Evolutionary conservation across 2,113 vertebrate genomes (phyloP), one percentile per base, ranked within the genome.

Genomic region (Tonatia bakeri): DNA sequence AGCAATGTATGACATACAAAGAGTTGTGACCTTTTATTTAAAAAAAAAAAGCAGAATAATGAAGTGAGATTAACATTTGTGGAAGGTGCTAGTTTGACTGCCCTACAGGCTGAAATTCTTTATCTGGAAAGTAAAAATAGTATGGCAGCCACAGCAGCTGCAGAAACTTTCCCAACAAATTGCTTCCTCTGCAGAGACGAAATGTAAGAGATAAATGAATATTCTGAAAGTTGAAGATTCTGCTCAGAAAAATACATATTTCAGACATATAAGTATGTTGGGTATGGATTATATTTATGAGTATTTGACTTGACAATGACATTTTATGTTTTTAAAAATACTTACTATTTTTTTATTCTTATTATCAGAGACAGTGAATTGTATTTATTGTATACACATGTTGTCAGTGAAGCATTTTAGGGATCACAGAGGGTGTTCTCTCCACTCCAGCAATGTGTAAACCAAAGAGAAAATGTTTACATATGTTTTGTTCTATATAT

Each of bases 21-120:
- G 83, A 91, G 65, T 81, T 80, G 91, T 88, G 91, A 97, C 94
- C 95, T 97, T 97, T 94, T 86, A 79, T 59, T 61, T 28, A 28
- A 26, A 61, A 61, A 64, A 92, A 93, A 95, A 95, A 88, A n/a
- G n/a, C n/a, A n/a, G 72, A 56, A 93, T 97, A 97, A 96, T 91
- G 88, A 97, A 91, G 52, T 90, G 80, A 95, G 87, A 97, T 92
- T 96, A 97, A 76, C 94, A 90, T 95, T 87, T 75, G 64, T 84
- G 31, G 70, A 96, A 97, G 80, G 86, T 87, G 84, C 59, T 87
- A 59, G 72, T 91, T 6, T 90, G 54, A 89, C 56, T 94, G 79
- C 91, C 87, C 86, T 87, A 11, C 47, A 94, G 94, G 82, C 88
- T 94, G 77, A 94, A 97, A 91, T 95, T 82, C 56, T 96, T 96